These are phyloP conservation scores for Lathamus discolor DNA, from an alignment of 2,113 vertebrate species.

Conservation along the genomic window DNA sequence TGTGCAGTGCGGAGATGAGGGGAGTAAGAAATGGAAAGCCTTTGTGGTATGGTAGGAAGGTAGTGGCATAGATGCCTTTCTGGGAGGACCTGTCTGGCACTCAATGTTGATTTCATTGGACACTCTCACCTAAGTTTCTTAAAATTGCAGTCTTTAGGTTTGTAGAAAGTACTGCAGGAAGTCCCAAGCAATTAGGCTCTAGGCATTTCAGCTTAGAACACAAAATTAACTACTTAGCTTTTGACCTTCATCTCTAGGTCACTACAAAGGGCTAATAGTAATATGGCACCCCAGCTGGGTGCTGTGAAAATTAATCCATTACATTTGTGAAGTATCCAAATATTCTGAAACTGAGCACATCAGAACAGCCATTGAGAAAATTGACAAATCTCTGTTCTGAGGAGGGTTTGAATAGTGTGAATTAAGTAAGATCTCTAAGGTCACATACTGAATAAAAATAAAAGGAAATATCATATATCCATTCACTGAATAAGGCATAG, in stretches of 20 bases:
- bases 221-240: constrained; percentile 25
- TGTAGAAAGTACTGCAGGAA: not conserved
- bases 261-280: not conserved
- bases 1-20: not conserved
- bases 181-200: not conserved
- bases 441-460: not conserved
- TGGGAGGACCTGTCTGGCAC: not conserved
- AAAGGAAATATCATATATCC: not conserved
- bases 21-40: not conserved
- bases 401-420: not conserved
- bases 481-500: not conserved
- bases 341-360: not conserved
- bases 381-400: not conserved
- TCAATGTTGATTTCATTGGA: accelerated
- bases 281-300: not conserved
- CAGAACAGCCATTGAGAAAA: constrained; percentile 19
- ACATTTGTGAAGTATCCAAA: not conserved
- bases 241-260: not conserved
- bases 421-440: constrained; percentile 21
- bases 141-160: not conserved
- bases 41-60: not conserved
- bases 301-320: constrained; percentile 36
- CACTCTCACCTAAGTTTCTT: not conserved
- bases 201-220: not conserved
- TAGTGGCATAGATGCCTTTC: accelerated